Base-by-base conservation (phyloP, 1,140 invertebrate species). In the Chymomyza costata region DNA sequence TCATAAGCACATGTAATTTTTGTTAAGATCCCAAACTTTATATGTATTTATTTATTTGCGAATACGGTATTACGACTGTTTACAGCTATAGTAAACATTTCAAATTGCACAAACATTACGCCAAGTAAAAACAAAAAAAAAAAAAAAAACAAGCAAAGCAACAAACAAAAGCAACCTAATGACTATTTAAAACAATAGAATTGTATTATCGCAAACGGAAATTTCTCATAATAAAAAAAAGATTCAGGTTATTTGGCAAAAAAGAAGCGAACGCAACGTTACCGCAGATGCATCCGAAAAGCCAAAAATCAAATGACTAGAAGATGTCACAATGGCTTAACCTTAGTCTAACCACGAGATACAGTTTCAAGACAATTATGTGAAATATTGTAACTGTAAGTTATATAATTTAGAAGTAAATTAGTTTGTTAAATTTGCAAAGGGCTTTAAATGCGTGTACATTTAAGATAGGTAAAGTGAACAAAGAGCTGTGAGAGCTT, bases 191-290 rank as follows among this genome's bases (percentile, higher is more conserved):
- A 65, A 80, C 67, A 80, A 78, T 80, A 40, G 63, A 53, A 40
- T 50, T 30, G 41, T 31, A 73, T 66, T 55, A 71, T 66, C 68
- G 52, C 54, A 65, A 74, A 47, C 69, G 66, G 66, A 78, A 80
- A 71, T 78, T 78, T 78, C 71, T 51, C 71, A 78, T 69, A 40
- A 56, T 55, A 54, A 54, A 80, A 58, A n/a, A n/a, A n/a, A n/a
- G n/a, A 52, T 80, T 51, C 76, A 78, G 63, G 59, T 49, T 48
- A 43, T 3, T 17, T 16, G n/a, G 21, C 3, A 14, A 8, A 6
- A 10, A 8, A 1, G 34, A 6, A 32, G 14, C 6, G n/a, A n/a
- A n/a, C 16, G 18, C 11, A 15, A 37, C 47, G 54, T 11, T 31
- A 5, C n/a, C n/a, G 31, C 28, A 46, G 19, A 37, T 17, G 44